Conservation (phyloP, 2,113 vertebrate species). For the Corydoras maculifer region DNA sequence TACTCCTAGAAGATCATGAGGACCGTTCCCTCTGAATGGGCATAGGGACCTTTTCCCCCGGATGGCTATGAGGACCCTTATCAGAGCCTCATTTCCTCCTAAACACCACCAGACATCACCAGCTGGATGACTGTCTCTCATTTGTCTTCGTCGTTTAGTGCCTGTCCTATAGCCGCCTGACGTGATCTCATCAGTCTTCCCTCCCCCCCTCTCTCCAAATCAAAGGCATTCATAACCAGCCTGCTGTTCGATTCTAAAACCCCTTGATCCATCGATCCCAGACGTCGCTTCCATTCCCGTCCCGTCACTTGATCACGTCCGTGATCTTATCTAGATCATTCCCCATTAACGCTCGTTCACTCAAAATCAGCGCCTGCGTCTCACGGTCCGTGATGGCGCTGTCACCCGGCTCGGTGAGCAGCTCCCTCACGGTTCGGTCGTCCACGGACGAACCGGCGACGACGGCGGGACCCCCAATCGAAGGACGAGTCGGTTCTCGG, state of each 20-base stretch:
- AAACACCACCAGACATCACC: too few relatives aligned
- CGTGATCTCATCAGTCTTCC: too few relatives aligned
- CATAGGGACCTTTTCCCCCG: too few relatives aligned
- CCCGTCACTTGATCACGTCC: background rate
- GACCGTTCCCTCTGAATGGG: too few relatives aligned
- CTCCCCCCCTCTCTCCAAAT: too few relatives aligned
- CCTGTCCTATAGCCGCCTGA: too few relatives aligned
- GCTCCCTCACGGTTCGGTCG: conserved; percentile 7
- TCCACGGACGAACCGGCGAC: background rate
- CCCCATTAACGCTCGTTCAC: background rate
- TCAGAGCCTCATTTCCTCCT: too few relatives aligned
- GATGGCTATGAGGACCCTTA: too few relatives aligned
- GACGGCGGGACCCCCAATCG: conserved; percentile 3
- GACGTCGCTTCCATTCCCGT: background rate
- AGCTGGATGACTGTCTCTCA: too few relatives aligned
- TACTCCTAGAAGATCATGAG: too few relatives aligned
- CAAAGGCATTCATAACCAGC: too few relatives aligned
- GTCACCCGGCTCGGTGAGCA: conserved; percentile 20
- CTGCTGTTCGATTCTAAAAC: background rate
- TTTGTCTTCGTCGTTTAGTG: too few relatives aligned
- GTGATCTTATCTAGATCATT: conserved; percentile 18
- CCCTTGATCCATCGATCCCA: background rate
- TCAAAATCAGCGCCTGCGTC: conserved; percentile 9
- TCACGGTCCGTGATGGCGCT: conserved; percentile 17
- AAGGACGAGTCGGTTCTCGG: conserved; percentile 7